Conservation (phyloP, 2,113 vertebrate genomes). For the Pteruthius melanotis region DNA sequence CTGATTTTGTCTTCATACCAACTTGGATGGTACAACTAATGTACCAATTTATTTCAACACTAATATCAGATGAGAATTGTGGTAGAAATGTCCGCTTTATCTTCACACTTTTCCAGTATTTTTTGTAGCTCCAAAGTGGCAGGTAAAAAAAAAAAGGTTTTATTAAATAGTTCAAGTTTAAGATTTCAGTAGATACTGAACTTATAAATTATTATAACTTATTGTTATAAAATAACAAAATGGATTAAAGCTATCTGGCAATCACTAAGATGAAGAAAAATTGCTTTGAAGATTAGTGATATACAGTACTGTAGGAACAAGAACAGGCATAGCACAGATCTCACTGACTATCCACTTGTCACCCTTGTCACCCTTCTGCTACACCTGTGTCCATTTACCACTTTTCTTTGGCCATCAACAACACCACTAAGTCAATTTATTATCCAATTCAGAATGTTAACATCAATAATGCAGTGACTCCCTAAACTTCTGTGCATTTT, state of each 20-base stretch:
- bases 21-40: background rate
- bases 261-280: background rate
- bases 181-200: background rate
- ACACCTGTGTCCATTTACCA: conserved; percentile 1
- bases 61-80: background rate
- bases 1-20: background rate
- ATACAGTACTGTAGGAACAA: background rate
- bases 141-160: background rate
- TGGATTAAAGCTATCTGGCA: background rate
- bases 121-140: background rate
- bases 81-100: background rate
- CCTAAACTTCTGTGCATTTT: background rate
- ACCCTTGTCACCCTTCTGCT: background rate
- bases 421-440: conserved; percentile 52
- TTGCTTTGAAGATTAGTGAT: background rate
- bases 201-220: too few species aligned
- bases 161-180: background rate
- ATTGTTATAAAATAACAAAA: background rate
- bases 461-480: conserved; percentile 11
- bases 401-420: background rate
- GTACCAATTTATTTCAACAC: background rate
- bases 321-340: background rate
- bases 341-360: background rate
- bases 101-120: background rate
- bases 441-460: conserved; percentile 59